Evolutionary conservation across 2,113 vertebrate genomes (phyloP), one percentile per base, ranked within the genome.

Genomic region (Dendrocopos noguchii): DNA sequence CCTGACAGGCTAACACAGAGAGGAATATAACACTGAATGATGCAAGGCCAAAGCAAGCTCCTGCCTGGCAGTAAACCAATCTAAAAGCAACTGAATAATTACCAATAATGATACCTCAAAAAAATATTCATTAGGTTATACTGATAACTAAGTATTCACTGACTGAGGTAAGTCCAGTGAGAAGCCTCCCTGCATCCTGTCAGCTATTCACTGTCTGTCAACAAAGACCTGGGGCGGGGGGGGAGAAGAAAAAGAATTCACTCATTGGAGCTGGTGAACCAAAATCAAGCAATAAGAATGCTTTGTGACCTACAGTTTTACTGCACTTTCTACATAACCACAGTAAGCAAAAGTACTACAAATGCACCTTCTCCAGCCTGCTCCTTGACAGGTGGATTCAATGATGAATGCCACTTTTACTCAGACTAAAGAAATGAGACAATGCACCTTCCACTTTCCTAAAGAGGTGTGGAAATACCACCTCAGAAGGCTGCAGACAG

Each of bases 11-110:
- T 36, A 53, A 53, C 79, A 61, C 8, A 55, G 25, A 44, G 4
- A 39, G 24, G 2, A 74, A 6, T 22, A 34, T 0, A 0, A 65
- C 29, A 53, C 1, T 1, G 21, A 75, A 67, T 7, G 12, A 55
- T 17, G 27, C 6, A 20, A 46, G 39, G 65, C 52, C 55, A 52
- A 81, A 75, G 29, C 34, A 31, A 12, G 46, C 71, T 34, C 42
- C 33, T 53, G 66, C 46, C 63, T 47, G 57, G 52, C 66, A 81
- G 34, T 29, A 59, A 94, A 71, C 14, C 25, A 53, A 44, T 66
- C 72, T 27, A 16, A 88, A 87, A 81, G 18, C 66, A 61, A 36
- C 47, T 63, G 47, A 64, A 12, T 65, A 52, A 39, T 42, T 70
- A 33, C 13, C 66, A 78, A 36, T 9, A 47, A 75, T 0, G 0